A percentile compares a stretch with the other conserved stretches of the same genome.
Evolutionary conservation across 2,888 invertebrate genomes (phyloP).

Genomic region (Augochlorella aurata): DNA sequence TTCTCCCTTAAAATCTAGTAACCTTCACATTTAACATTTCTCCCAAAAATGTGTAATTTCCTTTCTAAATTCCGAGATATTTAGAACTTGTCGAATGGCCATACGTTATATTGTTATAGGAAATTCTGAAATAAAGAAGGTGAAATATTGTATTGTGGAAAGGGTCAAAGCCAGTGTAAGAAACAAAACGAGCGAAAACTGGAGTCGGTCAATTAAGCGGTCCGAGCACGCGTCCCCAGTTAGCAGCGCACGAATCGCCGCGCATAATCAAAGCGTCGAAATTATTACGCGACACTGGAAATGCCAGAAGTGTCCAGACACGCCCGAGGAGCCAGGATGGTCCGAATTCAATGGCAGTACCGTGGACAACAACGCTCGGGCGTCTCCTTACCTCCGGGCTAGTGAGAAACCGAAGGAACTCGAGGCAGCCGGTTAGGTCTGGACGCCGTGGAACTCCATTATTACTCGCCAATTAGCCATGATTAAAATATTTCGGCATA

Average conservation of each 20-base stretch:
- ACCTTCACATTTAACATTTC: too few relatives aligned
- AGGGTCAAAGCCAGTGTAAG: not conserved
- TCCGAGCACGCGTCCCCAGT: not conserved
- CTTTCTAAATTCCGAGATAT: too few relatives aligned
- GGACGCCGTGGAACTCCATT: constrained; percentile 79
- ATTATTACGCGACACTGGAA: constrained; percentile 52
- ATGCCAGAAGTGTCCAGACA: constrained; percentile 55
- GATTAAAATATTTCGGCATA: constrained; percentile 82
- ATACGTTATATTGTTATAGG: too few relatives aligned
- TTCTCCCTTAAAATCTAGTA: too few relatives aligned
- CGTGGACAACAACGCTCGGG: constrained; percentile 45
- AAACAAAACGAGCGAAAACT: not conserved
- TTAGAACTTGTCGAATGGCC: too few relatives aligned
- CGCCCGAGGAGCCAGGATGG: constrained; percentile 42
- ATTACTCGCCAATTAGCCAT: constrained; percentile 82
- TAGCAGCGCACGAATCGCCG: constrained; percentile 1
- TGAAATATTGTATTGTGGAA: too few relatives aligned
- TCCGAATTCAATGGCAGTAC: constrained; percentile 59
- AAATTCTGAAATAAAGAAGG: too few relatives aligned
- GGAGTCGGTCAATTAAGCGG: not conserved
- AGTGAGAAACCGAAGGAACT: constrained; percentile 75
- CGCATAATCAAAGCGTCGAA: constrained; percentile 52
- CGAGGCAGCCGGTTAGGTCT: constrained; percentile 64
- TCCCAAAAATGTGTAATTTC: too few relatives aligned
- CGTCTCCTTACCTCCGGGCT: constrained; percentile 58